Base-by-base conservation (phyloP, 2,888 invertebrate species). In the Kuschelorhynchus macadamiae region DNA sequence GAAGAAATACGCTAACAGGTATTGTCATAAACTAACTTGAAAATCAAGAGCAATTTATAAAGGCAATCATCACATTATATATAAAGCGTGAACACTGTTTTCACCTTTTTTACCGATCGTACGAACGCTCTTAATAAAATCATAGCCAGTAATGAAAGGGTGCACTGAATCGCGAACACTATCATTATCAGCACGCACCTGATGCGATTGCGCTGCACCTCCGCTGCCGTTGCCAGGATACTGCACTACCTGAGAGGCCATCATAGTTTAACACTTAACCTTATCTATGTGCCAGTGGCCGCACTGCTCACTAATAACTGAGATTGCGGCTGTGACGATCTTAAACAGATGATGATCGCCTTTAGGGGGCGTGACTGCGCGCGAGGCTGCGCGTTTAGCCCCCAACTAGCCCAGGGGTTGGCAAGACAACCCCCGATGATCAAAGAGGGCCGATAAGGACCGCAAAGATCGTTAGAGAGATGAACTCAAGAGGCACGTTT, bases 161-260 rank as follows among this genome's bases (percentile, higher is more conserved):
- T 81, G 79, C 79, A 78, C 71, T 72, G 77, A 81, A 78, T 79
- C 78, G 67, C 72, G 78, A 81, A 81, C 79, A 82, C 82, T 78
- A 78, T 82, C 76, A 82, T 82, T 82, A 82, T 76, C 70, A 69
- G 68, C 79, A 82, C 82, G 79, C 81, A 83, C 83, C 83, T 83
- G 75, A 73, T 75, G 83, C 79, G 82, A 72, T 78, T 83, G 82
- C 81, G 82, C 81, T 21, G 49, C 41, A 17, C 44, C 59, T 21
- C 44, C 49, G 74, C 76, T 75, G 72, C 73, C 74, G 72, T 81
- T 81, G 74, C 80, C 78, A 73, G 81, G 80, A 75, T 81, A 78
- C 74, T 81, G 81, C 71, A 81, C 79, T 78, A 76, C 75, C 72
- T 81, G 76, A 77, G 81, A 80, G 75, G 81, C 80, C 81, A 81